Conservation (phyloP, 1,140 invertebrate species). For the Drosophila prosaltans region DNA sequence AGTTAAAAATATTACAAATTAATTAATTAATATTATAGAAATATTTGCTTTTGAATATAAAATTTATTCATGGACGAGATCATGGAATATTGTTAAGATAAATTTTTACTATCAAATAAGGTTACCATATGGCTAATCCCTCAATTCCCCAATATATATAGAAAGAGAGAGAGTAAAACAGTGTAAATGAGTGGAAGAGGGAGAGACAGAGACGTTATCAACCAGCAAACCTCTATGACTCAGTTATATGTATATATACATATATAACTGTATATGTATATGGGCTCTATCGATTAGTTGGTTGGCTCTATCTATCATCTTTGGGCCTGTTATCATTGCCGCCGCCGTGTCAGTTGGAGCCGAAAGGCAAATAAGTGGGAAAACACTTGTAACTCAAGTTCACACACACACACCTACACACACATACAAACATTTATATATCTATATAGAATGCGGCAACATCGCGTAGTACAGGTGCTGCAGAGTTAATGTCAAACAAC, state of each 20-base stretch:
- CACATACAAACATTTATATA: no score
- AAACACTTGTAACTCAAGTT: constrained; percentile 74
- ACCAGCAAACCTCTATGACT: background rate
- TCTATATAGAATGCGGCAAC: constrained; percentile 34
- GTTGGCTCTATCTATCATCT: constrained; percentile 7
- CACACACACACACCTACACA: constrained; percentile 18
- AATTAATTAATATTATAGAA: no score
- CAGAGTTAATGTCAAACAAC: constrained; percentile 13
- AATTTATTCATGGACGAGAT: no score
- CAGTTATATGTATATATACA: background rate
- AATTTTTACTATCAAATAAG: background rate
- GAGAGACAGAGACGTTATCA: background rate
- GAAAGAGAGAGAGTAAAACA: background rate
- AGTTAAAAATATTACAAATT: no score
- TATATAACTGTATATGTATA: background rate
- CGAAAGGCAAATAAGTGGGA: constrained; percentile 23
- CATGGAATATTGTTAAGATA: no score
- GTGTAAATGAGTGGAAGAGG: background rate
- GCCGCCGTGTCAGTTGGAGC: background rate
- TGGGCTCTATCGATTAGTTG: constrained; percentile 1
- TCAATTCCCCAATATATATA: no score
- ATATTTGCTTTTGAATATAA: no score
- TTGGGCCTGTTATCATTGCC: constrained; percentile 5
- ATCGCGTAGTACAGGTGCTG: constrained; percentile 29
- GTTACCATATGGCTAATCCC: background rate